phyloP scores from a whole-genome alignment of 2,888 invertebrate genomes.

The Clunio marinus region DNA sequence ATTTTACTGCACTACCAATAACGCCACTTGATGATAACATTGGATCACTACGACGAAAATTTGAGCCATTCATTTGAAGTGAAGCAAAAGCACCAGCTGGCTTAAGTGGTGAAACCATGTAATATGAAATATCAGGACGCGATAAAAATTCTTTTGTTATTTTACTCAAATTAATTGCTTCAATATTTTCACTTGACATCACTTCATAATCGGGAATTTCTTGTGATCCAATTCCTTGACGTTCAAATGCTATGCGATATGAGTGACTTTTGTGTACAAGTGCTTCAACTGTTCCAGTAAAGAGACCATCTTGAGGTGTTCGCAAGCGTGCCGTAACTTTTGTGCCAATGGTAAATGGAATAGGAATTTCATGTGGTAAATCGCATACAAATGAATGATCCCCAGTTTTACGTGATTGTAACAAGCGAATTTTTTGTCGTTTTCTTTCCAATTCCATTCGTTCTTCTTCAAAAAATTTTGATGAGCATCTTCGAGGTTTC shows the following conservation, averaged over 20 bases:
- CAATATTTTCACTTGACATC: constrained; percentile 84
- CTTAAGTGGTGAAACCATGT: constrained; percentile 50
- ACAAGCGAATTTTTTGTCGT: constrained; percentile 82
- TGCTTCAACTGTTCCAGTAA: constrained; percentile 90
- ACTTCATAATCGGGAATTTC: constrained; percentile 97
- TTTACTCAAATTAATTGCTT: constrained; percentile 80
- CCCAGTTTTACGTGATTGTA: constrained; percentile 86
- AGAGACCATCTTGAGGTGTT: constrained; percentile 91
- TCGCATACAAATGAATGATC: constrained; percentile 77
- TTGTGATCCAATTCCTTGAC: constrained; percentile 87
- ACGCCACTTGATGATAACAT: not conserved
- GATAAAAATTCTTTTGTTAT: constrained; percentile 78
- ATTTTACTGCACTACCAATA: not conserved
- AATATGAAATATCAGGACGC: constrained; percentile 59
- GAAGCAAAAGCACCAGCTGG: constrained; percentile 38
- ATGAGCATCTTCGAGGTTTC: constrained; percentile 90
- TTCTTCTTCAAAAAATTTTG: constrained; percentile 94
- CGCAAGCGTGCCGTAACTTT: constrained; percentile 87
- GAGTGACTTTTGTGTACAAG: constrained; percentile 92
- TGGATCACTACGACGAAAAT: constrained; percentile 12
- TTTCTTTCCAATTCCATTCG: constrained; percentile 83
- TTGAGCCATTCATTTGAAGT: not conserved
- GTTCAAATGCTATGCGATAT: constrained; percentile 91
- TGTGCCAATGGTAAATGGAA: constrained; percentile 90
- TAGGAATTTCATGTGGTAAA: constrained; percentile 88